Evolutionary conservation across 2,797 vertebrate species (phyloP), one percentile per base, ranked within the genome.

Genomic region (Acanthurus leucopareius): DNA sequence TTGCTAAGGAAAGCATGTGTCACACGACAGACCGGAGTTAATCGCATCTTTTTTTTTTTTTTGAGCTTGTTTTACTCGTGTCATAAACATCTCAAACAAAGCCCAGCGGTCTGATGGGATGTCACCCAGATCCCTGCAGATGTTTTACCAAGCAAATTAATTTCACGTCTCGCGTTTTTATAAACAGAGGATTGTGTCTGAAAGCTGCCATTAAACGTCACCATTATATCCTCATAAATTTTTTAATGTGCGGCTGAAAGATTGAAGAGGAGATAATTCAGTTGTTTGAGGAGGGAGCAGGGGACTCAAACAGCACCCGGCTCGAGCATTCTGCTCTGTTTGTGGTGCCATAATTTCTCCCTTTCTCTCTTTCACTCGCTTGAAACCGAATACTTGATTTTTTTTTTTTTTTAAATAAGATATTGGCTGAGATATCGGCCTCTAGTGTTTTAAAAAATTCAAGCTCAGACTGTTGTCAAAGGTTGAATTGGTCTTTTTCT

Each of bases 191-290:
- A 82, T 80, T 65, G 79, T 66, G 53, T 83, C 79, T 75, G 58
- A 53, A 32, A 83, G 70, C 76, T 82, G 47, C 66, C 51, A 67
- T 83, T 76, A 89, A 85, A 82, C 59, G 32, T 75, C 53, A 75
- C 71, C 61, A 72, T 83, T 68, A 69, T 57, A 17, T 71, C 38
- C 68, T 77, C 73, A 72, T 85, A 60, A 88, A 86, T 74, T 56
- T 67, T 86, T 88, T 81, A 83, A 82, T 69, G 58, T 51, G 75
- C 65, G 13, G 56, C 47, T 63, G 61, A 74, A 76, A 80, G 69
- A 77, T 64, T 77, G 53, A 87, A 67, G 71, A 77, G 53, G 53
- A 58, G 44, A 67, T 83, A 79, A 80, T 86, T 80, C 75, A 80
- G 71, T 78, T 59, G 52, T 82, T 85, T 63, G 64, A 72, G 28